A percentile compares a stretch with the other conserved stretches of the same genome.
phyloP scores from a whole-genome alignment of 2,888 invertebrate genomes.

The Pomacea canaliculata region DNA sequence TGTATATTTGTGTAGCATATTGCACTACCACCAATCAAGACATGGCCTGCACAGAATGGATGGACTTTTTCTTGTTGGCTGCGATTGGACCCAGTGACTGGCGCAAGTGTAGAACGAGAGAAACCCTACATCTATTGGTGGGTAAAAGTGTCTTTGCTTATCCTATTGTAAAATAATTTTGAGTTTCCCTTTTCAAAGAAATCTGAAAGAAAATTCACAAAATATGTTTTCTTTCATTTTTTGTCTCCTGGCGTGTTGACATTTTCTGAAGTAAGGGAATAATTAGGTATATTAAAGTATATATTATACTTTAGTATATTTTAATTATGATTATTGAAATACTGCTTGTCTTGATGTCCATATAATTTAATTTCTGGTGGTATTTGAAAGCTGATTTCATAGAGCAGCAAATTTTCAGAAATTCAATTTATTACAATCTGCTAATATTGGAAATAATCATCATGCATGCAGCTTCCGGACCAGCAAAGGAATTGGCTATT shows the following conservation, averaged over 20 bases:
- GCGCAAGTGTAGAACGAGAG: constrained; percentile 96
- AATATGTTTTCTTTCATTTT: background rate
- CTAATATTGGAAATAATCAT: background rate
- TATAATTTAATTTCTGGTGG: too few relatives aligned
- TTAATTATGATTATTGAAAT: too few relatives aligned
- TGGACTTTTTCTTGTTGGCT: constrained; percentile 99
- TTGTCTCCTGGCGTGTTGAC: too few relatives aligned
- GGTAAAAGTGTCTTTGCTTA: constrained; percentile 65
- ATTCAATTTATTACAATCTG: too few relatives aligned
- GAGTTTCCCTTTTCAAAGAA: too few relatives aligned
- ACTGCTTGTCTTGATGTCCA: too few relatives aligned
- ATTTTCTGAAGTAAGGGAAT: background rate
- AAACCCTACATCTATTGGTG: constrained; percentile 98
- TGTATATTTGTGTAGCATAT: constrained; percentile 81
- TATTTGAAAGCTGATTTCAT: too few relatives aligned
- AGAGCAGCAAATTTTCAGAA: too few relatives aligned
- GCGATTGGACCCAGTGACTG: constrained; percentile 81
- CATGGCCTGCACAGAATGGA: constrained; percentile 99
- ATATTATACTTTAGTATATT: too few relatives aligned
- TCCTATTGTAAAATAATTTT: too few relatives aligned
- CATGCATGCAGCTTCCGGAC: constrained; percentile 85
- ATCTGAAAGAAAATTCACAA: background rate
- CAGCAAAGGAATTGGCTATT: constrained; percentile 98
- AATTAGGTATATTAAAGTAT: too few relatives aligned
- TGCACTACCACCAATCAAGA: constrained; percentile 94